phyloP scores from a whole-genome alignment of 1,140 invertebrate genomes.

The Zaprionus ghesquierei region DNA sequence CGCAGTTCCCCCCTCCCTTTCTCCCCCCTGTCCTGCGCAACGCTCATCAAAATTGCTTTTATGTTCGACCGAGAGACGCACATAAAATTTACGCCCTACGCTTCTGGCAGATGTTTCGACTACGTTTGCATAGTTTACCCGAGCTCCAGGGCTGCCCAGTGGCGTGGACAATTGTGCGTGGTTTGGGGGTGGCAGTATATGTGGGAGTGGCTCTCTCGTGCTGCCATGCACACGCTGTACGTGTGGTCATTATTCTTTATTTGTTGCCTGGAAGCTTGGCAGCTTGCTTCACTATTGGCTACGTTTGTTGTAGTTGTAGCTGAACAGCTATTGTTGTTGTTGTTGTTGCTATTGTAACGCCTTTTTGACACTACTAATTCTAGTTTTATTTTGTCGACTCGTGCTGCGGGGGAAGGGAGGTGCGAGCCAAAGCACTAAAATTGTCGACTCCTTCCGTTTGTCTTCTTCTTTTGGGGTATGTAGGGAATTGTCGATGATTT shows the following conservation, averaged over 20 bases:
- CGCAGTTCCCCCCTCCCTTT: background rate
- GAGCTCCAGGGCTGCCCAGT: background rate
- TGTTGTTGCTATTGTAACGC: slow-evolving; percentile 66
- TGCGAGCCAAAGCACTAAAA: slow-evolving; percentile 17
- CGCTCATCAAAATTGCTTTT: slow-evolving; percentile 80
- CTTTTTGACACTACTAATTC: slow-evolving; percentile 81
- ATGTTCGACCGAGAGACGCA: slow-evolving; percentile 64
- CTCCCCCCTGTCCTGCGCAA: background rate
- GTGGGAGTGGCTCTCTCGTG: slow-evolving; percentile 16
- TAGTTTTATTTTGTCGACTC: slow-evolving; percentile 64
- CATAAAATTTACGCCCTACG: slow-evolving; percentile 72
- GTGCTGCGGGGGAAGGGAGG: slow-evolving; percentile 16
- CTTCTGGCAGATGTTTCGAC: slow-evolving; percentile 67
- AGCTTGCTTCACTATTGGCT: slow-evolving; percentile 6
- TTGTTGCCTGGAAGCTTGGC: slow-evolving; percentile 54
- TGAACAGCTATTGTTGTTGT: background rate
- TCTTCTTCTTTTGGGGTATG: background rate
- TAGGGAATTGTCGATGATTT: background rate
- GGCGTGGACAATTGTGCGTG: background rate
- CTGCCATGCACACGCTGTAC: slow-evolving; percentile 40
- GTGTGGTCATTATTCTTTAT: slow-evolving; percentile 79
- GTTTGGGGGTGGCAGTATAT: too few species aligned
- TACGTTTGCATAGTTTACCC: slow-evolving; percentile 75
- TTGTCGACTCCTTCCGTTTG: slow-evolving; percentile 30
- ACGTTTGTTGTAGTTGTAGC: slow-evolving; percentile 21